Conservation (phyloP, 1,140 invertebrate species). For the Drosophila serrata region DNA sequence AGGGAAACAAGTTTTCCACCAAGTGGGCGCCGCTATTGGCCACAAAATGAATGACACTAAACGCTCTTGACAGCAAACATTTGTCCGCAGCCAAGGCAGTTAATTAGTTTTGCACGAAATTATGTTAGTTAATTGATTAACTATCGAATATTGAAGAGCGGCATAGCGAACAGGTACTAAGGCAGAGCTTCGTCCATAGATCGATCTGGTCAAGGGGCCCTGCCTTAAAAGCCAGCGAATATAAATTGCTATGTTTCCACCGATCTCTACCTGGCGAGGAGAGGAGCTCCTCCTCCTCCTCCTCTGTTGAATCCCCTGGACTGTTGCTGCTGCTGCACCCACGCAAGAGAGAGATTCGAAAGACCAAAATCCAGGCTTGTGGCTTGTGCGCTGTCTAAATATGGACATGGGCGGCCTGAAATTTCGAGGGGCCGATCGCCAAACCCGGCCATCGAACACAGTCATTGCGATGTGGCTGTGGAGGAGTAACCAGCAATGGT, state of each 20-base stretch:
- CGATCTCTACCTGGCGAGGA: conserved; percentile 21
- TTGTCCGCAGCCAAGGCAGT: conserved; percentile 67
- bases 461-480: conserved; percentile 42
- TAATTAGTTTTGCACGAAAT: conserved; percentile 83
- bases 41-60: conserved; percentile 80
- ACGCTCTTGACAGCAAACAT: conserved; percentile 78
- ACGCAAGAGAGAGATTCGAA: conserved; percentile 54
- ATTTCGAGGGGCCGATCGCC: conserved; percentile 34
- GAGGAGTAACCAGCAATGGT: conserved; percentile 41
- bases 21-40: conserved; percentile 69
- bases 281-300: conserved; percentile 1
- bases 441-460: conserved; percentile 13
- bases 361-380: conserved; percentile 35
- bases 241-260: conserved; percentile 53
- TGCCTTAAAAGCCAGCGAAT: conserved; percentile 63
- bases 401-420: conserved; percentile 67
- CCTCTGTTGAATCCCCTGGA: neutral
- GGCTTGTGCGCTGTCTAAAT: conserved; percentile 54
- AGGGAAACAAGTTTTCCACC: conserved; percentile 49
- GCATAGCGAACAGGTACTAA: conserved; percentile 5
- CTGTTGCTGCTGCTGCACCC: conserved; percentile 57
- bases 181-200: conserved; percentile 19
- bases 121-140: conserved; percentile 83
- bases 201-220: conserved; percentile 41
- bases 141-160: conserved; percentile 49